Evolutionary conservation across 2,113 vertebrate genomes (phyloP).

Genomic region (Sapayoa aenigma): DNA sequence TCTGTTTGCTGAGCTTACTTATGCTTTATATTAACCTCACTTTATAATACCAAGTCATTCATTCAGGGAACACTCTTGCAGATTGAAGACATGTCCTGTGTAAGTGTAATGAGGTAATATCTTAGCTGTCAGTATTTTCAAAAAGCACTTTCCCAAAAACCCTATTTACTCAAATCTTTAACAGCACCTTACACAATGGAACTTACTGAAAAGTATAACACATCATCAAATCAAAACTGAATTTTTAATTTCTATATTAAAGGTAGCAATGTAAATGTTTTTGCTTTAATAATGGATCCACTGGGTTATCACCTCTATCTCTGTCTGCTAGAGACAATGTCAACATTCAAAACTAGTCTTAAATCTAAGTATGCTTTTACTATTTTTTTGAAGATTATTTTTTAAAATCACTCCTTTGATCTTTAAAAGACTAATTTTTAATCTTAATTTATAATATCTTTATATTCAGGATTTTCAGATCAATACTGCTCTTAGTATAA

Average conservation of each 20-base stretch:
- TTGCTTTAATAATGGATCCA: not conserved
- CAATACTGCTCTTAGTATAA: not conserved
- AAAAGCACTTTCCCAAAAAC: not conserved
- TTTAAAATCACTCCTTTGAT: not conserved
- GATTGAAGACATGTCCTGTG: not conserved
- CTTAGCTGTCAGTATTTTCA: not conserved
- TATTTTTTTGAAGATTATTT: not conserved
- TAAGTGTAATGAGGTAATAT: not conserved
- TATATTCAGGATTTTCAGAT: not conserved
- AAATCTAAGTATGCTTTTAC: not conserved
- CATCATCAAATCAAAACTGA: not conserved
- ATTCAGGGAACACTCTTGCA: not conserved
- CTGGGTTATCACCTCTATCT: not conserved
- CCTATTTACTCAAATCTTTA: not conserved
- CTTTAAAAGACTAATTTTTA: not conserved
- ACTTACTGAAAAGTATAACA: not conserved
- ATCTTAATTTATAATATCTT: not conserved
- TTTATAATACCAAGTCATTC: constrained; percentile 18
- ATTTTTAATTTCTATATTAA: not conserved
- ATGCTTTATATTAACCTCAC: not conserved
- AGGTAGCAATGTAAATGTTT: not conserved
- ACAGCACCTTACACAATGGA: not conserved
- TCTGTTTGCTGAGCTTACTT: constrained; percentile 52
- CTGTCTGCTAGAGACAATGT: not conserved
- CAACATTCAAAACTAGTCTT: not conserved